These are phyloP conservation scores for Leptopilina myrica DNA, from an alignment of 2,888 invertebrate genomes.

Conservation along the genomic window DNA sequence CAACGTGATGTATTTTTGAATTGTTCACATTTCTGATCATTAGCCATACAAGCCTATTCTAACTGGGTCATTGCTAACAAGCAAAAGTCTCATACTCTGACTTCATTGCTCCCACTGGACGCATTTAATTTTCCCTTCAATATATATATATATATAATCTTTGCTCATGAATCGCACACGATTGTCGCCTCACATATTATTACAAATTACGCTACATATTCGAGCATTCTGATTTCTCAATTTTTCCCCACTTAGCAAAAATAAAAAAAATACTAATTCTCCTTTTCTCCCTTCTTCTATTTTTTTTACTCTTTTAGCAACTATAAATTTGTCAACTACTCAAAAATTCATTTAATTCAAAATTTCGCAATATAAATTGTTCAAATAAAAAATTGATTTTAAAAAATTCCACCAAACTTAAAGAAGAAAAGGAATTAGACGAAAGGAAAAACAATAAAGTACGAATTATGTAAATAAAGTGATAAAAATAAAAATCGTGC, in stretches of 20 bases:
- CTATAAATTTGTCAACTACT: no score
- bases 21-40: constrained; percentile 59
- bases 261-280: background rate
- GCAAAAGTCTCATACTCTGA: constrained; percentile 65
- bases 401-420: no score
- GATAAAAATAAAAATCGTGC: background rate
- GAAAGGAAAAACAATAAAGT: background rate
- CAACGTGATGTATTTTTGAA: constrained; percentile 32
- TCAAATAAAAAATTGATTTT: no score
- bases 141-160: constrained; percentile 41
- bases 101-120: constrained; percentile 50
- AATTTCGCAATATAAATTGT: no score
- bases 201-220: constrained; percentile 19
- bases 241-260: background rate
- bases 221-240: constrained; percentile 26
- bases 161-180: constrained; percentile 41
- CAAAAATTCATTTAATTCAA: no score
- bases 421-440: no score
- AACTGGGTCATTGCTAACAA: constrained; percentile 73
- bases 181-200: constrained; percentile 10
- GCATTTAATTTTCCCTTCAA: constrained; percentile 59
- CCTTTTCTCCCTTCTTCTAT: no score
- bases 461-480: background rate
- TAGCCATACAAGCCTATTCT: constrained; percentile 63
- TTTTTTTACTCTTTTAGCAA: no score